Evolutionary conservation across 2,113 vertebrate species (phyloP), one percentile per base, ranked within the genome.

Genomic region (Lontra canadensis): DNA sequence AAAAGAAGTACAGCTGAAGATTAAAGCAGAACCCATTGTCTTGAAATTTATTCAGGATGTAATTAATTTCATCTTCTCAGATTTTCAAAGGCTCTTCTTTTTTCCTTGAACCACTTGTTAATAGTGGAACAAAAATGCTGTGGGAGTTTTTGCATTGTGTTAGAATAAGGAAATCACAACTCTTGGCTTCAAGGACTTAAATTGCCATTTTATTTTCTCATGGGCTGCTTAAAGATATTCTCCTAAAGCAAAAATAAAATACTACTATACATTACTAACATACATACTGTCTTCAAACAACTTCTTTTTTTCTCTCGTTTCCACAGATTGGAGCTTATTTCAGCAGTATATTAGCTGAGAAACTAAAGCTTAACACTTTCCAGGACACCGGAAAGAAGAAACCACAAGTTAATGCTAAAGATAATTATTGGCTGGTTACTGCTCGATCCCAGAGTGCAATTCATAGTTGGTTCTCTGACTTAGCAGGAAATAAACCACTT

Each of bases 361-460:
- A 99, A 95, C 97, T 99, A 18, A 99, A 99, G 86, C 98, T 99
- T 14, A 99, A 99, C 97, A 99, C 99, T 90, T 99, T 99, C 98
- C 99, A 99, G 98, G 99, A 99, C 94, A 98, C 98, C 0, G 99
- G 98, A 36, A 99, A 98, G 98, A 99, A 99, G 98, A 99, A 99
- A 87, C 98, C 98, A 61, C 99, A 99, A 98, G 98, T 99, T 69
- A 99, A 99, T 92, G 98, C 98, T 93, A 99, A 99, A 98, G 99
- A 99, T 97, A 99, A 98, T 97, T 99, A 99, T 78, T 99, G 99
- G 99, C 98, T 99, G 97, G 99, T 99, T 44, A 99, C 99, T 57
- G 98, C 99, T 96, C 98, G 98, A 14, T 99, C 99, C 52, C 99
- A 99, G 98, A 98, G 98, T 91, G 98, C 98, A 3, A 99, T 99